These are phyloP conservation scores for Dermolepida albohirtum DNA, from an alignment of 2,888 invertebrate genomes.

Conservation along the genomic window DNA sequence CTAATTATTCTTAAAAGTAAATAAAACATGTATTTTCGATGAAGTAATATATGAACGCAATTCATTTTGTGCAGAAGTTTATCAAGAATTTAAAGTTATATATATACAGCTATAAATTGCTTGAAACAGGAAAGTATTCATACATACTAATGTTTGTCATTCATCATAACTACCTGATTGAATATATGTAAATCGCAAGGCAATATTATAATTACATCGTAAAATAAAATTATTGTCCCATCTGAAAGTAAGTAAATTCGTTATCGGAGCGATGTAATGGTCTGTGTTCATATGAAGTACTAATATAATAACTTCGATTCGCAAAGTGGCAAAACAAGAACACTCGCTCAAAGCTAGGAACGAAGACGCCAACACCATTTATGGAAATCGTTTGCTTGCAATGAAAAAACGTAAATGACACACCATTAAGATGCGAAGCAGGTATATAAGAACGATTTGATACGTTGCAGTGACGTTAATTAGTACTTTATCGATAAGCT, in stretches of 20 bases:
- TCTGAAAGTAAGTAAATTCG: slow-evolving; percentile 3
- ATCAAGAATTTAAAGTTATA: too few species aligned
- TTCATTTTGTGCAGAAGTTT: too few species aligned
- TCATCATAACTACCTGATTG: too few species aligned
- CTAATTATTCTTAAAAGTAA: too few species aligned
- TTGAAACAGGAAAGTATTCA: too few species aligned
- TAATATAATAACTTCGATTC: slow-evolving; percentile 1
- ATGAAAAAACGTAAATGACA: slow-evolving; percentile 18
- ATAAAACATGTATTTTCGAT: too few species aligned
- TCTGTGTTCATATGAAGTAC: slow-evolving; percentile 15
- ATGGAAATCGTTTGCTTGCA: slow-evolving; percentile 26
- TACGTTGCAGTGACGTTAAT: slow-evolving; percentile 4
- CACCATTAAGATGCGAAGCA: slow-evolving; percentile 6
- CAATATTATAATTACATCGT: neutral
- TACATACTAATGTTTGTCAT: too few species aligned
- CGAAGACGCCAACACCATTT: slow-evolving; percentile 29
- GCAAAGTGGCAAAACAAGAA: slow-evolving; percentile 5
- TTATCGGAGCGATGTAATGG: neutral
- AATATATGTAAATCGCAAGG: too few species aligned
- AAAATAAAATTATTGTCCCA: neutral
- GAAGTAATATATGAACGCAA: too few species aligned
- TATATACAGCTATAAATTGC: too few species aligned
- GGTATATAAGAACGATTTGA: slow-evolving; percentile 6
- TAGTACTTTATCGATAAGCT: neutral
- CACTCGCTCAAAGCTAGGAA: slow-evolving; percentile 4